Evolutionary conservation across 2,888 invertebrate species (phyloP).

Genomic region (Thymelicus acteon): DNA sequence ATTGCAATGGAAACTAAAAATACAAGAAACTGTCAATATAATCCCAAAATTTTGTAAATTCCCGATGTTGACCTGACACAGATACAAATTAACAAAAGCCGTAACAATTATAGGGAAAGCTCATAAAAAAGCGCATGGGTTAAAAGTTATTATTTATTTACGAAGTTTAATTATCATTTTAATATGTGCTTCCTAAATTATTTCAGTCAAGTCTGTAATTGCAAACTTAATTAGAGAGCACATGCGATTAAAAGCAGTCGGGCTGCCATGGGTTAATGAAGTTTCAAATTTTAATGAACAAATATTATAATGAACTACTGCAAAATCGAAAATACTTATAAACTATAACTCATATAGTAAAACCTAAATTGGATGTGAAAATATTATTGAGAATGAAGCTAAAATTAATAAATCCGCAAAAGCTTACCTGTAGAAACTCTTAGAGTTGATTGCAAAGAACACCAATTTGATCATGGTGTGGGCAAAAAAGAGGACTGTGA

Average conservation of each 20-base stretch:
- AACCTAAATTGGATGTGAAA: background rate
- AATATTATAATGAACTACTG: background rate
- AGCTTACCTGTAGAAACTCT: constrained; percentile 88
- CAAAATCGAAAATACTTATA: background rate
- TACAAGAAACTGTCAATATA: too few species aligned
- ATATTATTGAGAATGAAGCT: background rate
- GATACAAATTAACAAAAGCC: too few species aligned
- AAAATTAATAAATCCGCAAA: background rate
- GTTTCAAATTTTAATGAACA: background rate
- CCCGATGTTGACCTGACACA: too few species aligned
- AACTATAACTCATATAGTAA: too few species aligned
- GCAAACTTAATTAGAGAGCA: background rate
- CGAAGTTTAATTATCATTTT: background rate
- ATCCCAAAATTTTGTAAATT: too few species aligned
- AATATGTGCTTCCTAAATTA: background rate
- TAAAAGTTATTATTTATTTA: too few species aligned
- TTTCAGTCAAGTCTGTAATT: background rate
- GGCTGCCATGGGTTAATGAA: background rate
- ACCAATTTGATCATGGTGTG: constrained; percentile 90
- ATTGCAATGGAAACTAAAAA: too few species aligned
- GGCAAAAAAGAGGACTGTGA: constrained; percentile 92
- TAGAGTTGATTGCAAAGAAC: constrained; percentile 90
- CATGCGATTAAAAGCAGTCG: background rate
- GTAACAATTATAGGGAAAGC: too few species aligned
- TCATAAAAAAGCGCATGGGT: too few species aligned